Base-by-base conservation (phyloP, 2,113 vertebrate species). In the Coregonus clupeaformis region DNA sequence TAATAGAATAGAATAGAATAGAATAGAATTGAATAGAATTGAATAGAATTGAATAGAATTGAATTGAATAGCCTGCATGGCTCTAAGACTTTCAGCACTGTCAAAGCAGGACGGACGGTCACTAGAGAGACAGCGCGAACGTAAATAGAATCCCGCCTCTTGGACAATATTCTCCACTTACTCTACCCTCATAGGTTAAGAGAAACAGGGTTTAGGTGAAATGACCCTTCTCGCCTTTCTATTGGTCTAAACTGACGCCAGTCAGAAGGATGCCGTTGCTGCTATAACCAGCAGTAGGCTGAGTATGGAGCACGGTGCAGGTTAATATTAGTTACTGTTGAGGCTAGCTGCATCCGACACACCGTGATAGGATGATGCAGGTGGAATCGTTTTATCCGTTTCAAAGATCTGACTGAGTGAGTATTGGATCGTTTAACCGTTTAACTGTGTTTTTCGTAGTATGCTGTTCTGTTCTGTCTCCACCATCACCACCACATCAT, bases 261-360 rank as follows among this genome's bases (percentile, higher is more conserved):
- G 81, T 89, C 88, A 88, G 12, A 73, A 65, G 74, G 60, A 77
- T 86, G 90, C 86, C 85, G 86, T 71, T 82, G 82, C 89, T 84
- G 89, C 86, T 91, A 69, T 82, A 81, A 85, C 57, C 87, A 84
- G 86, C 88, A 88, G 86, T 84, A 85, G 81, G 6, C n/a, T n/a
- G 57, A 60, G 71, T 81, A 64, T 62, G n/a, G 80, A 86, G 69
- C 82, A 66, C 89, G 77, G 84, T 87, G 85, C n/a, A 82, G 77
- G 78, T 71, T 12, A 82, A 78, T 74, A 55, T 6, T 71, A 75
- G 75, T 77, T 82, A 83, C 81, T 85, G 86, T 86, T 87, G 88
- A 90, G 76, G 86, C 81, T 87, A 68, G 62, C 60, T 30, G 64
- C 80, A 80, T 80, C 49, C 84, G 88, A 88, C 49, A 76, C 81